phyloP scores from a whole-genome alignment of 2,888 invertebrate genomes.

The Coleophora flavipennella region DNA sequence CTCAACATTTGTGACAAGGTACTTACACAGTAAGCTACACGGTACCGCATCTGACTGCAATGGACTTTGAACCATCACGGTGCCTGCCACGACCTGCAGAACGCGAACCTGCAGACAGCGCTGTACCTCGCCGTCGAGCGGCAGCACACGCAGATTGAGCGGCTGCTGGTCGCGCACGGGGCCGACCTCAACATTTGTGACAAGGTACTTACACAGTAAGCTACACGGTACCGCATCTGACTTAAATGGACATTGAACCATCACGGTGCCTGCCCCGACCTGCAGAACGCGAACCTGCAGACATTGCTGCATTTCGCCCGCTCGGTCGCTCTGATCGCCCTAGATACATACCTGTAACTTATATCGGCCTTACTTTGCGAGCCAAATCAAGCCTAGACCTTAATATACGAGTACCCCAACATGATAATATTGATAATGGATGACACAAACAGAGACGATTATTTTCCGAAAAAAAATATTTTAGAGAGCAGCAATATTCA shows the following conservation, averaged over 20 bases:
- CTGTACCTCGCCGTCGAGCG: constrained; percentile 96
- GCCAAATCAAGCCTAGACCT: no score
- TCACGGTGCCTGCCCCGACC: constrained; percentile 93
- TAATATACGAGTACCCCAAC: no score
- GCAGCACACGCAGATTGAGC: constrained; percentile 97
- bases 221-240: constrained; percentile 95
- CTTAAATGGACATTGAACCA: constrained; percentile 92
- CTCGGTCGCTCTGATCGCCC: no score
- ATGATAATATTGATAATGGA: no score
- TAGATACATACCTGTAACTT: no score
- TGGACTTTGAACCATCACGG: constrained; percentile 92
- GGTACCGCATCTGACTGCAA: constrained; percentile 93
- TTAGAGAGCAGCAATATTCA: no score
- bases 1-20: background rate
- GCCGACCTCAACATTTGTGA: constrained; percentile 48
- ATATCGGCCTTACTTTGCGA: no score
- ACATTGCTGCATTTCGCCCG: constrained; percentile 93
- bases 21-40: constrained; percentile 83
- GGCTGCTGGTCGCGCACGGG: constrained; percentile 91
- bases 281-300: constrained; percentile 96
- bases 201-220: constrained; percentile 41
- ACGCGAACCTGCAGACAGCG: constrained; percentile 94
- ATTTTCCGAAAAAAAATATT: no score
- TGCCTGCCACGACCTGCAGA: constrained; percentile 95
- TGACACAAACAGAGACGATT: no score